Conservation (phyloP, 2,113 vertebrate species). For the Anolis carolinensis region DNA sequence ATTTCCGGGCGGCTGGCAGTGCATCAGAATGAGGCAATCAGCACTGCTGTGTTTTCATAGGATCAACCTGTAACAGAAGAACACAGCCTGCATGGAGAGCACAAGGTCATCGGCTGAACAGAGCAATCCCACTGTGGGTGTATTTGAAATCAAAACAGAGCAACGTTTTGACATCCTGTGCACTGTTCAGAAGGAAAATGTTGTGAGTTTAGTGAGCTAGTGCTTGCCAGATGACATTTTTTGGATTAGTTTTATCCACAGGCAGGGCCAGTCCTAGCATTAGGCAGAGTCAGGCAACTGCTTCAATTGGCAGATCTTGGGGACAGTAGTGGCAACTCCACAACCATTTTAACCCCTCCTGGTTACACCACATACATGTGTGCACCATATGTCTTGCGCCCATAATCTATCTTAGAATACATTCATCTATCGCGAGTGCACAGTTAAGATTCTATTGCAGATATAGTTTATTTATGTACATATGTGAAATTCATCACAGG, state of each 20-base stretch:
- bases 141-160: neutral
- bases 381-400: neutral
- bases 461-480: no score
- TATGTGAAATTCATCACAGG: no score
- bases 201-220: neutral
- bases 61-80: conserved; percentile 49
- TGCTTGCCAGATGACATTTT: neutral
- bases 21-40: neutral
- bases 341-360: no score
- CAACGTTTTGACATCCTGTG: conserved; percentile 1
- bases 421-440: no score
- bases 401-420: no score
- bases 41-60: accelerated
- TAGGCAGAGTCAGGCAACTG: no score
- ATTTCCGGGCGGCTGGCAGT: conserved; percentile 34
- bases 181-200: neutral
- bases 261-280: neutral
- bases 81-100: conserved; percentile 31
- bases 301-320: no score
- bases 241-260: neutral
- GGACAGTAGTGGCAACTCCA: no score
- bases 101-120: conserved; percentile 46
- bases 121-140: accelerated
- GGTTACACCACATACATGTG: neutral
- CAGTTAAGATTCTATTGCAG: no score